Evolutionary conservation across 2,113 vertebrate species (phyloP).

Genomic region (Struthio camelus): DNA sequence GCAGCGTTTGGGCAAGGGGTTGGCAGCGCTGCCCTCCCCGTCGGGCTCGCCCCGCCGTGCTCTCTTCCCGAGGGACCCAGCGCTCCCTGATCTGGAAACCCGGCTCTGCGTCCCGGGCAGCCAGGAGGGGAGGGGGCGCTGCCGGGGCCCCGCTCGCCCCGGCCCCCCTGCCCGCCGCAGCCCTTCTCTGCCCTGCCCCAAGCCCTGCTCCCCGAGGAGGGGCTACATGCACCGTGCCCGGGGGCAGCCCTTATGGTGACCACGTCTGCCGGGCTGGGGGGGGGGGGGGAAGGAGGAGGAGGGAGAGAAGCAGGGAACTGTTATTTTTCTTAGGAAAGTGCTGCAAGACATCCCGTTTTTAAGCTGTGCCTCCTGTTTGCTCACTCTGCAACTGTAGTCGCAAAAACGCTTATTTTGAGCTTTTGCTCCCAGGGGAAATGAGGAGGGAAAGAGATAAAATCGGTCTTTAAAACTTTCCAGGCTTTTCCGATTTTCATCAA

Average conservation of each 20-base stretch:
- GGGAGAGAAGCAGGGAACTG: not conserved
- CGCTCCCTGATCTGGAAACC: slow-evolving; percentile 30
- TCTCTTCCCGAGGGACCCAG: not conserved
- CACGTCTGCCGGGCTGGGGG: too few species aligned
- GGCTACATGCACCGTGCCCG: not conserved
- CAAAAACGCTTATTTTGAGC: not conserved
- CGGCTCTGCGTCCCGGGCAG: not conserved
- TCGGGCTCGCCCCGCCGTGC: not conserved
- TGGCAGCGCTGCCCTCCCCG: not conserved
- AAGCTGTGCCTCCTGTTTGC: not conserved
- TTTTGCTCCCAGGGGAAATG: not conserved
- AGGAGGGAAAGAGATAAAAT: not conserved
- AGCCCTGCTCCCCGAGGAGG: not conserved
- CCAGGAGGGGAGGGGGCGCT: not conserved
- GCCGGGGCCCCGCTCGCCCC: not conserved
- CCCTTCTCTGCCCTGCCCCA: not conserved
- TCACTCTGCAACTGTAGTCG: not conserved
- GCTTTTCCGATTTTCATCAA: not conserved
- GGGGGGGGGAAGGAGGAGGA: not conserved
- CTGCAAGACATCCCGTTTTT: not conserved
- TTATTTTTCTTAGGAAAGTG: not conserved
- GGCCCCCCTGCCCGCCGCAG: not conserved
- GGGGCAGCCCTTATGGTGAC: not conserved
- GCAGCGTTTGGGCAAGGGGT: too few species aligned
- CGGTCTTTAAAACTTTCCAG: not conserved